Percentiles rank a stretch among this genome's conserved stretches.
These are phyloP conservation scores for Phycodurus eques DNA, from an alignment of 2,113 vertebrate genomes.

Conservation along the genomic window DNA sequence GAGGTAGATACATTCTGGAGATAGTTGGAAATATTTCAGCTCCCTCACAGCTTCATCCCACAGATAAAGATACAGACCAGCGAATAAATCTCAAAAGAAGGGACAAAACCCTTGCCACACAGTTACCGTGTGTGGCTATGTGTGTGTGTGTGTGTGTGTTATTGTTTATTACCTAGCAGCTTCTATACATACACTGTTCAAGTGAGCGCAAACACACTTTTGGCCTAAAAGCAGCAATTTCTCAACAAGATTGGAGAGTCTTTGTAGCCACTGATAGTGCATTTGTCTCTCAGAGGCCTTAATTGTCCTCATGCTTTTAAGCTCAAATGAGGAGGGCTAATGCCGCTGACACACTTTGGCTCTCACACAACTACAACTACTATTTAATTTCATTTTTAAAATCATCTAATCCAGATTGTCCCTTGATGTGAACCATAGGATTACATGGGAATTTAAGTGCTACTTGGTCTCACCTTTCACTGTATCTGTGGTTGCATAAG, in stretches of 20 bases:
- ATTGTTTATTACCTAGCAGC: background rate
- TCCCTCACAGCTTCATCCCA: slow-evolving; percentile 64
- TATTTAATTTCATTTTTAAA: background rate
- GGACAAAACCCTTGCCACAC: slow-evolving; percentile 58
- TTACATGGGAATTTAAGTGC: slow-evolving; percentile 8
- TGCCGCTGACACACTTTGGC: slow-evolving; percentile 7
- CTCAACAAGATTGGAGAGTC: slow-evolving; percentile 21
- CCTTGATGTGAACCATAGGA: slow-evolving; percentile 4
- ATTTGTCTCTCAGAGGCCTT: slow-evolving; percentile 19
- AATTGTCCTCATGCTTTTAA: slow-evolving; percentile 37
- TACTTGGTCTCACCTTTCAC: slow-evolving; percentile 16
- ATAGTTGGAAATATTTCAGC: slow-evolving; percentile 73
- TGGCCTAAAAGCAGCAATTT: slow-evolving; percentile 35
- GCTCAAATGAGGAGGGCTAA: slow-evolving; percentile 20
- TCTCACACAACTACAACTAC: background rate
- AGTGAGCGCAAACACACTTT: slow-evolving; percentile 33
- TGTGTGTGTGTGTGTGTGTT: slow-evolving; percentile 21
- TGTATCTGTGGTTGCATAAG: slow-evolving; percentile 24
- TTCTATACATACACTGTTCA: slow-evolving; percentile 23
- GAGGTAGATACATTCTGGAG: slow-evolving; percentile 68
- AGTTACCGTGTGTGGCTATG: slow-evolving; percentile 37
- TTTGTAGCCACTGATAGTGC: slow-evolving; percentile 13
- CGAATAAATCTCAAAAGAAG: slow-evolving; percentile 72
- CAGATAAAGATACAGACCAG: slow-evolving; percentile 70
- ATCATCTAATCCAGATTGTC: background rate